Evolutionary conservation across 1,140 invertebrate genomes (phyloP).

Genomic region (Aculops lycopersici): DNA sequence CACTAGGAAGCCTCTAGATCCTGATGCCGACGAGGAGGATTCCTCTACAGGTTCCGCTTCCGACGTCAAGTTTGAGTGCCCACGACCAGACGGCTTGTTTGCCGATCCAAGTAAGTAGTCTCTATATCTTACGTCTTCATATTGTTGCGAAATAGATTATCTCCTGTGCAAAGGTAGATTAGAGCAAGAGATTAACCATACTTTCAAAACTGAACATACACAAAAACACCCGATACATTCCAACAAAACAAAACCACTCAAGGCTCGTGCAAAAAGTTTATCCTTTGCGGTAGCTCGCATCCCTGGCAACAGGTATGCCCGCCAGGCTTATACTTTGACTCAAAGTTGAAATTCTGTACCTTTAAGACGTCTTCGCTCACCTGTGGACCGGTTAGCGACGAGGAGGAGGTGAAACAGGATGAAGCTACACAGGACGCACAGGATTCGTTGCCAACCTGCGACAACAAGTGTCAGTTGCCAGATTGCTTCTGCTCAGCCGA

Average conservation of each 20-base stretch:
- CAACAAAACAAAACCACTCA: too few species aligned
- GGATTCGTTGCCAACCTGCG: constrained; percentile 23
- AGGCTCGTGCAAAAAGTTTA: constrained; percentile 8
- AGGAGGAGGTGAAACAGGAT: constrained; percentile 3
- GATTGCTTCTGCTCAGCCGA: constrained; percentile 76
- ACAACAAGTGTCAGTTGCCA: constrained; percentile 40
- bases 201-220: too few species aligned
- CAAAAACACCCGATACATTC: too few species aligned
- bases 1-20: neutral
- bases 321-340: constrained; percentile 56
- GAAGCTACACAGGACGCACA: constrained; percentile 2
- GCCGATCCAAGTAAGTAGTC: constrained; percentile 60
- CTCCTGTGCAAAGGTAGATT: too few species aligned
- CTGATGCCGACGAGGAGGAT: constrained; percentile 5
- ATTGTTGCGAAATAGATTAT: too few species aligned
- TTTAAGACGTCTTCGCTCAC: constrained; percentile 51
- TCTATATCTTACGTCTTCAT: too few species aligned
- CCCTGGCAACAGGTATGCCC: constrained; percentile 24
- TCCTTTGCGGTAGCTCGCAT: constrained; percentile 6
- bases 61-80: constrained; percentile 24
- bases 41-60: neutral
- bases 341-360: constrained; percentile 56
- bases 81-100: constrained; percentile 40
- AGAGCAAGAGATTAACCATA: too few species aligned
- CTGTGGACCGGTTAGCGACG: constrained; percentile 36